Percentiles rank a stretch among this genome's conserved stretches.
phyloP scores from a whole-genome alignment of 2,113 vertebrate genomes.

The Cebidichthys violaceus region DNA sequence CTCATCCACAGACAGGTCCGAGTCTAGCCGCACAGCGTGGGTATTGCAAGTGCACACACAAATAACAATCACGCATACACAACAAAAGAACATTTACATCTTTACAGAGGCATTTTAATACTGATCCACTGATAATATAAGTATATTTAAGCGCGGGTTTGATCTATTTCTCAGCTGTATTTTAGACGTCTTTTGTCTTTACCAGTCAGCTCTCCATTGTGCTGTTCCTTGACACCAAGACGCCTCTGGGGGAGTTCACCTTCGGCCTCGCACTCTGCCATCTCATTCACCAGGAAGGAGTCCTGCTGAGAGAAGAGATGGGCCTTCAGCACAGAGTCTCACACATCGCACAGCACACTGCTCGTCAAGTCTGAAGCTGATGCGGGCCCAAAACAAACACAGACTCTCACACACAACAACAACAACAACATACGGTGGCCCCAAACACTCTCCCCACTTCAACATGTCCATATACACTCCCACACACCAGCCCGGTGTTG shows the following conservation, averaged over 20 bases:
- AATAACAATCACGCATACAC: background rate
- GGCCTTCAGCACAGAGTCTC: background rate
- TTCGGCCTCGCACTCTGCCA: constrained; percentile 87
- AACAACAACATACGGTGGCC: background rate
- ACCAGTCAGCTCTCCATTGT: constrained; percentile 87
- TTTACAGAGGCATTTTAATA: background rate
- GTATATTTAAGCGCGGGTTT: background rate
- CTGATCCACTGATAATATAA: background rate
- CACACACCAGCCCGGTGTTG: constrained; percentile 23
- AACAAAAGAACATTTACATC: background rate
- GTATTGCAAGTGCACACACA: background rate
- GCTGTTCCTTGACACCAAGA: constrained; percentile 83
- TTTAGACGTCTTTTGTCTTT: background rate
- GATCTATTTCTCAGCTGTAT: background rate
- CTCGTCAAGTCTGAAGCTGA: background rate
- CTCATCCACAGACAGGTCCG: constrained; percentile 77
- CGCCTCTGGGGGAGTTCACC: constrained; percentile 84
- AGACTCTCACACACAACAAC: constrained; percentile 1
- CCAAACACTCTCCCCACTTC: background rate
- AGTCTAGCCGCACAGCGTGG: constrained; percentile 68
- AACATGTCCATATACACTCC: background rate
- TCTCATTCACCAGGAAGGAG: constrained; percentile 79
- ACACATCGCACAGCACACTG: background rate
- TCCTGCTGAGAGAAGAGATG: constrained; percentile 37
- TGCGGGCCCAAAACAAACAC: background rate